These are phyloP conservation scores for Caenorhabditis macrosperma DNA, from an alignment of 2,888 invertebrate genomes.

Conservation along the genomic window DNA sequence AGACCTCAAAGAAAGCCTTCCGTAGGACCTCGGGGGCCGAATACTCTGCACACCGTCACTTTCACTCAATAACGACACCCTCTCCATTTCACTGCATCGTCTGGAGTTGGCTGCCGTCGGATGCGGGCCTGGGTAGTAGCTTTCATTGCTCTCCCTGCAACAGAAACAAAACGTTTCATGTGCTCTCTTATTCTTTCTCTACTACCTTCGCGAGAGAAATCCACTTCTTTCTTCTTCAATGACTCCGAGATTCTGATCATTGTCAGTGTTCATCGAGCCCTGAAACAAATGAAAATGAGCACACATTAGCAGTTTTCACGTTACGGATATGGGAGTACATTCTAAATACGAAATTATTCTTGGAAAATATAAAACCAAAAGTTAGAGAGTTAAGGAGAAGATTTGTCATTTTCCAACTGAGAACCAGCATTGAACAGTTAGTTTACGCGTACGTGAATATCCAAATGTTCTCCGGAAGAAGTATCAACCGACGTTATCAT, in stretches of 20 bases:
- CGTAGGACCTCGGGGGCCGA: conserved; percentile 26
- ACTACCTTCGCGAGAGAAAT: conserved; percentile 55
- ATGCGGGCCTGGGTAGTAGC: conserved; percentile 63
- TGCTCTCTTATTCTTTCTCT: not conserved
- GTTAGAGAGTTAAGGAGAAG: conserved; percentile 4
- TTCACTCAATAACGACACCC: conserved; percentile 56
- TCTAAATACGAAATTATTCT: conserved; percentile 44
- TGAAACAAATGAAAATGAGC: conserved; percentile 45
- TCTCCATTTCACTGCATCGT: conserved; percentile 67
- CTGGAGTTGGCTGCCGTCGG: conserved; percentile 65
- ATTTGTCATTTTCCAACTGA: not conserved
- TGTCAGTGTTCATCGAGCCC: conserved; percentile 64
- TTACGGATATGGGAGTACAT: conserved; percentile 29
- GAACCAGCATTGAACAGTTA: not conserved
- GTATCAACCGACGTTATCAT: conserved; percentile 12
- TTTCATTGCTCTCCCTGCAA: conserved; percentile 61
- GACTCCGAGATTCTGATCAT: conserved; percentile 68
- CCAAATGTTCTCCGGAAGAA: not conserved
- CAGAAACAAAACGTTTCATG: conserved; percentile 6
- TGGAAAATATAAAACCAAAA: conserved; percentile 3
- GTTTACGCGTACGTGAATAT: conserved; percentile 6
- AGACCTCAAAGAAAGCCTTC: conserved; percentile 54
- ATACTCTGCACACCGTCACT: conserved; percentile 33
- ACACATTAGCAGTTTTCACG: conserved; percentile 10
- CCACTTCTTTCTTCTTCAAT: conserved; percentile 70